These are phyloP conservation scores for Odocoileus hemionus DNA, from an alignment of 2,113 vertebrate species.

Conservation along the genomic window DNA sequence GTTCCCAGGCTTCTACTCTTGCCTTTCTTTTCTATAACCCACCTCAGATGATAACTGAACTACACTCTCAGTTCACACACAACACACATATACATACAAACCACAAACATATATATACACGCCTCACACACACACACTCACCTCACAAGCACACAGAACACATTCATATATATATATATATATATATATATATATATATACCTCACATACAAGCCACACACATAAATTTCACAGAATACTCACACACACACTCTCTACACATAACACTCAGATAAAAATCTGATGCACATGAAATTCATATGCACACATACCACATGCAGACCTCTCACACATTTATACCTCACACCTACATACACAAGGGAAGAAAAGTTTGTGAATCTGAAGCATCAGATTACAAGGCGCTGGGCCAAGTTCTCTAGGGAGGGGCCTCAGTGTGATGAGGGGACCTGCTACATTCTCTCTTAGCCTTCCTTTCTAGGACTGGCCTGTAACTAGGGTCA, in stretches of 20 bases:
- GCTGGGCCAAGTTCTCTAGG: background rate
- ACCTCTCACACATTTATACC: background rate
- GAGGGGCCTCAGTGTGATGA: background rate
- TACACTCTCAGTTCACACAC: background rate
- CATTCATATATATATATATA: background rate
- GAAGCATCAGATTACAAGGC: background rate
- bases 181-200: background rate
- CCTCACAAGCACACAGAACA: background rate
- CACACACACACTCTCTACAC: background rate
- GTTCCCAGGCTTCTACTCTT: background rate
- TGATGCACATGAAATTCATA: background rate
- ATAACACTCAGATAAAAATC: background rate
- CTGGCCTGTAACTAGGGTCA: background rate
- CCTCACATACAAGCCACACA: background rate
- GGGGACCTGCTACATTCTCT: background rate
- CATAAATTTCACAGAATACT: background rate
- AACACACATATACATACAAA: background rate
- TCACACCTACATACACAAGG: background rate
- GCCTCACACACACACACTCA: background rate
- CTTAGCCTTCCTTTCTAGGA: background rate
- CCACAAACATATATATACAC: background rate
- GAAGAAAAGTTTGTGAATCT: background rate
- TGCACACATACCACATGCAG: background rate
- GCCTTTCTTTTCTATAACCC: background rate
- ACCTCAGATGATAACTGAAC: background rate